These are phyloP conservation scores for Tortrix viridana DNA, from an alignment of 2,888 invertebrate species.

Conservation along the genomic window DNA sequence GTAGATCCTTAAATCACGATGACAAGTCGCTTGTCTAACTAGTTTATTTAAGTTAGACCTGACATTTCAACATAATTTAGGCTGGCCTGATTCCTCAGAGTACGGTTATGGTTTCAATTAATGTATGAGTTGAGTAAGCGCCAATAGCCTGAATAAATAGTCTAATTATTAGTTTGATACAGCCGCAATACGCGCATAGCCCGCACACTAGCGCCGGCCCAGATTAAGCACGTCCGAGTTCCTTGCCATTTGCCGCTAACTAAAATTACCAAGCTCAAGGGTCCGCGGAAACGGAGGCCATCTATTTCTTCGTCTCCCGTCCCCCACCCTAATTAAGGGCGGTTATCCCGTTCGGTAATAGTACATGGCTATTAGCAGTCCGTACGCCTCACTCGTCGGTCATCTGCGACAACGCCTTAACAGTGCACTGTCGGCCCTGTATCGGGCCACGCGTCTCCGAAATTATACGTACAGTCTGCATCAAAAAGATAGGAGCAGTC, in stretches of 20 bases:
- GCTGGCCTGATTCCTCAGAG: too few species aligned
- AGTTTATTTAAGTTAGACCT: too few species aligned
- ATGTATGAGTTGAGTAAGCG: background rate
- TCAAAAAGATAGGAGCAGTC: too few species aligned
- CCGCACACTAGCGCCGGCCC: slow-evolving; percentile 37
- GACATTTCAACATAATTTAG: too few species aligned
- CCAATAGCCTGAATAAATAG: slow-evolving; percentile 19
- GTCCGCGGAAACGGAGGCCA: slow-evolving; percentile 54
- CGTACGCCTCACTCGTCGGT: slow-evolving; percentile 25
- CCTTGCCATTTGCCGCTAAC: slow-evolving; percentile 59
- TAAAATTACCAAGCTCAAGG: slow-evolving; percentile 62
- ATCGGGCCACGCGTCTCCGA: too few species aligned
- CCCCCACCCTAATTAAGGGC: slow-evolving; percentile 56
- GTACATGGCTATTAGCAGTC: slow-evolving; percentile 42
- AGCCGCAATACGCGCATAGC: slow-evolving; percentile 2
- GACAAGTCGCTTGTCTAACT: too few species aligned
- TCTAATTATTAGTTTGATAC: slow-evolving; percentile 25
- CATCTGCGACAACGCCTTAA: slow-evolving; percentile 9
- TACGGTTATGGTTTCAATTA: too few species aligned
- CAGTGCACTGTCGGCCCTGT: background rate
- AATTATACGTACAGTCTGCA: too few species aligned
- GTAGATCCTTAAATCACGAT: too few species aligned
- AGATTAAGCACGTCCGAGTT: slow-evolving; percentile 55
- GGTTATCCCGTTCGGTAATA: slow-evolving; percentile 52
- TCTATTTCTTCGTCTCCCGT: slow-evolving; percentile 53